Base-by-base conservation (phyloP, 2,797 vertebrate genomes). In the Onychomys torridus region DNA sequence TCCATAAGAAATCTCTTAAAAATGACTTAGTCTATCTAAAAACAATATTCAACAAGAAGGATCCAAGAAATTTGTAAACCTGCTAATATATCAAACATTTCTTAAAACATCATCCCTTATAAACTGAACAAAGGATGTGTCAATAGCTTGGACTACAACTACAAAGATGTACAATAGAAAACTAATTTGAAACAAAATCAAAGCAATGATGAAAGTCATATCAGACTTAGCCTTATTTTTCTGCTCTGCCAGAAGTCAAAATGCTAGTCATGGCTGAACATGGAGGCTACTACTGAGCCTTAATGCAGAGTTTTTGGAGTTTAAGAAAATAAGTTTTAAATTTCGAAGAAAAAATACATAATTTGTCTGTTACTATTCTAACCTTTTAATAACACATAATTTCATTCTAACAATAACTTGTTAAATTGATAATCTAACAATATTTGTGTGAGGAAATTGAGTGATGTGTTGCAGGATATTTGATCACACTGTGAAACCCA, bases 301-400 rank as follows among this genome's bases (percentile, higher is more conserved):
- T 34, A 27, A 10, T 59, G 16, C 12, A 71, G 49, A 94, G 34
- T 6, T 55, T 81, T 40, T n/a, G 11, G 5, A 5, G 65, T 87
- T 84, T 78, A 43, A 89, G 71, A 32, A 92, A 92, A 81, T 46
- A 79, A 11, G 43, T 46, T 76, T 89, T 83, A 77, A 52, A 89
- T 65, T 78, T 87, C 37, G 4, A 29, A 3, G 52, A 91, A 63
- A n/a, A 6, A 32, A 88, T 59, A 88, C 52, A 59, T 17, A 43
- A 34, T 63, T 82, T 69, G 34, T 69, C 67, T 75, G 13, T 23
- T 2, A 65, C 65, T 57, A 1, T 73, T 52, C 63, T 65, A 94
- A 88, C 9, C 13, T 32, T 89, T 6, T 65, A 27, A 8, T 25
- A 49, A 10, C 0, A 63, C 73, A 32, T 90, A 16, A 69, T 57